These are phyloP conservation scores for Pteria penguin DNA, from an alignment of 2,888 invertebrate genomes.

Conservation along the genomic window DNA sequence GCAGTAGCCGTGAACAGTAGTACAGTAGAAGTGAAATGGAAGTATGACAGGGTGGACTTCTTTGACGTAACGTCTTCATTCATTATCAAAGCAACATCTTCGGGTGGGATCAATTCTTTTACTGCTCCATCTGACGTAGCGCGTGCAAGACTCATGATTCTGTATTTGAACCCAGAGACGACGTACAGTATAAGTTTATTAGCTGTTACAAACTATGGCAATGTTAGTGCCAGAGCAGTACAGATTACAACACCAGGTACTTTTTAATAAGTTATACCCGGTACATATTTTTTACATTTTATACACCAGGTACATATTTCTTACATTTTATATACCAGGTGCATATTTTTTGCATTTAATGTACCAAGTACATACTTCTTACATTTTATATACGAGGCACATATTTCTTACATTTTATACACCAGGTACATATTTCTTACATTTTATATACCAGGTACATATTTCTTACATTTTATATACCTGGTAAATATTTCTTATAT, in stretches of 20 bases:
- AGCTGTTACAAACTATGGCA: conserved; percentile 27
- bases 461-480: too few species aligned
- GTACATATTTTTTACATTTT: too few species aligned
- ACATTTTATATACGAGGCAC: too few species aligned
- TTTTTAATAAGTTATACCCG: not conserved
- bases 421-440: too few species aligned
- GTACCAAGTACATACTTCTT: too few species aligned
- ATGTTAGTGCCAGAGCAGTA: not conserved
- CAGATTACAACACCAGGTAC: conserved; percentile 16
- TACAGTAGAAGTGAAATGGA: conserved; percentile 18
- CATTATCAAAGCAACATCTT: conserved; percentile 6
- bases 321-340: too few species aligned
- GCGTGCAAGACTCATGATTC: not conserved
- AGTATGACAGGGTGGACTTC: conserved; percentile 28
- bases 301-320: too few species aligned
- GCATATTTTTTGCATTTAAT: too few species aligned
- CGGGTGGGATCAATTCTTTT: not conserved
- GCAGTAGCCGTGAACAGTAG: conserved; percentile 22
- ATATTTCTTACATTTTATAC: too few species aligned
- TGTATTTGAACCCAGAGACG: conserved; percentile 20
- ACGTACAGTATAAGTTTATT: conserved; percentile 8
- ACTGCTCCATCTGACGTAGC: not conserved
- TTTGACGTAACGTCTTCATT: conserved; percentile 11
- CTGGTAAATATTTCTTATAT: too few species aligned
- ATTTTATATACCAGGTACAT: too few species aligned